phyloP scores from a whole-genome alignment of 2,888 invertebrate species.

The Arctia plantaginis region DNA sequence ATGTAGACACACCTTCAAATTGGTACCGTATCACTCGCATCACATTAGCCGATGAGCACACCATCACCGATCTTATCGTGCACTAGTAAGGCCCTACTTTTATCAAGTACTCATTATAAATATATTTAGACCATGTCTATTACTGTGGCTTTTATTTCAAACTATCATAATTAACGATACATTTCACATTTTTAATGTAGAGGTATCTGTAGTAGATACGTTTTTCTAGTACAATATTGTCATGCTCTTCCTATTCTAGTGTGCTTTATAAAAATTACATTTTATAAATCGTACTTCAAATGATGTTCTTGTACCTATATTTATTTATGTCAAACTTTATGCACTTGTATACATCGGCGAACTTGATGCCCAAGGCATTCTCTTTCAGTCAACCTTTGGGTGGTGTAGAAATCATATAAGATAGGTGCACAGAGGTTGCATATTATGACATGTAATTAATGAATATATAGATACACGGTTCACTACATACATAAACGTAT shows the following conservation, averaged over 20 bases:
- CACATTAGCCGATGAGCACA: too few relatives aligned
- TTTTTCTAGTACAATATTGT: not conserved
- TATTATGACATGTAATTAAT: too few relatives aligned
- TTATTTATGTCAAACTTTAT: too few relatives aligned
- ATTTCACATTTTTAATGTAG: not conserved
- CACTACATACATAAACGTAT: too few relatives aligned
- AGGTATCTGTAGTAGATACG: not conserved
- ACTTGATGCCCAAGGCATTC: too few relatives aligned
- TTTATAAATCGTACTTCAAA: not conserved
- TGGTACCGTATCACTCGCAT: not conserved
- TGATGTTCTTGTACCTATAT: not conserved
- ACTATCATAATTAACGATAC: not conserved
- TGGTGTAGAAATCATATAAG: too few relatives aligned
- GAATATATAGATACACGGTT: too few relatives aligned
- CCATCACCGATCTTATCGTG: not conserved
- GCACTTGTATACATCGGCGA: too few relatives aligned
- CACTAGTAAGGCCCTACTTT: not conserved
- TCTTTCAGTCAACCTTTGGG: too few relatives aligned
- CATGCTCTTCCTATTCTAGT: not conserved
- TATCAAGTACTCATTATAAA: not conserved
- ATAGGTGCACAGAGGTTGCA: too few relatives aligned
- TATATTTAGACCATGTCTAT: conserved; percentile 1
- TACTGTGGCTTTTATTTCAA: not conserved
- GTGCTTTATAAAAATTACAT: not conserved
- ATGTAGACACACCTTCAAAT: not conserved